phyloP scores from a whole-genome alignment of 1,140 invertebrate genomes.

The Brachionus koreanus region DNA sequence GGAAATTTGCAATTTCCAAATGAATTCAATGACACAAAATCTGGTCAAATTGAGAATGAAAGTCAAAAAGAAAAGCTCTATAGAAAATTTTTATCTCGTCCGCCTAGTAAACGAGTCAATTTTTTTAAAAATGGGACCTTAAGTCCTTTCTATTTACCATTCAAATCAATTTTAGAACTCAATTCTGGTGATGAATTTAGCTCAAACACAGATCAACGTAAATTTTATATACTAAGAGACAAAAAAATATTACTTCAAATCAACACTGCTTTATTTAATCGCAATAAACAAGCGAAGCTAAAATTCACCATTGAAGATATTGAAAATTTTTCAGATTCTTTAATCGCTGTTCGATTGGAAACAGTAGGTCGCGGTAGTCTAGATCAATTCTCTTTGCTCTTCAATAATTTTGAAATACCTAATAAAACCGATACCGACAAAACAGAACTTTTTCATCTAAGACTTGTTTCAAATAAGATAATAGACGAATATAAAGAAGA shows the following conservation, averaged over 20 bases:
- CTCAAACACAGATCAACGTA: not conserved
- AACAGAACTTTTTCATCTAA: not conserved
- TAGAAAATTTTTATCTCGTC: not conserved
- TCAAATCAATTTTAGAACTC: not conserved
- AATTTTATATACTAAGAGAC: slow-evolving; percentile 22
- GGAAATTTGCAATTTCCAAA: slow-evolving; percentile 37
- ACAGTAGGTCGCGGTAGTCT: not conserved
- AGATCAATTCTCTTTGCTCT: slow-evolving; percentile 18
- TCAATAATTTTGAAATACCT: not conserved
- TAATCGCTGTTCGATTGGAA: not conserved
- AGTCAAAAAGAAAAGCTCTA: not conserved
- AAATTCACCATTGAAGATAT: not conserved
- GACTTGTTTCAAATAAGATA: slow-evolving; percentile 11
- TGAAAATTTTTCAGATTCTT: not conserved
- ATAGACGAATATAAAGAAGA: slow-evolving; percentile 10
- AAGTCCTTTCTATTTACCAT: slow-evolving; percentile 29
- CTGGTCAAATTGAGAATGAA: not conserved
- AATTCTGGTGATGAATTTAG: not conserved
- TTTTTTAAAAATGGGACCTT: not conserved
- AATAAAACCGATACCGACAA: not conserved
- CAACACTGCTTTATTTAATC: not conserved
- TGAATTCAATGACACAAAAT: slow-evolving; percentile 22
- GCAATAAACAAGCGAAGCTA: not conserved
- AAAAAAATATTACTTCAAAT: not conserved
- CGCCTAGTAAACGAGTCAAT: slow-evolving; percentile 23